Evolutionary conservation across 1,140 invertebrate species (phyloP).

Genomic region (Anastrepha obliqua): DNA sequence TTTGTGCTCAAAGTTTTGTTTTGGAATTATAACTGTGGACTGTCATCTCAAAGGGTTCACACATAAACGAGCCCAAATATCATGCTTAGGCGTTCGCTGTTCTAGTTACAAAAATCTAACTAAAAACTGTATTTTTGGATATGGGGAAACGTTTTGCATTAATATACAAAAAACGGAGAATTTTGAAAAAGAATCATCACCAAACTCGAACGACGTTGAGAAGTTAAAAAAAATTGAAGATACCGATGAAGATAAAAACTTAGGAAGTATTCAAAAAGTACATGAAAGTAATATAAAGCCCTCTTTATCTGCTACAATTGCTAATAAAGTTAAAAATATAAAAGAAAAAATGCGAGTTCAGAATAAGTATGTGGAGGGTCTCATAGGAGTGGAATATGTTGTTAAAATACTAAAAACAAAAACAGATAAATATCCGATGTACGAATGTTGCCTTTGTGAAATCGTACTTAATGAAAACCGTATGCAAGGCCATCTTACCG

Average conservation of each 20-base stretch:
- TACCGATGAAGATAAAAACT: not conserved
- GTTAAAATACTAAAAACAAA: conserved; percentile 52
- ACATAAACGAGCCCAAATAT: conserved; percentile 43
- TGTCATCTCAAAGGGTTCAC: conserved; percentile 24
- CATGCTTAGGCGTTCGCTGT: not conserved
- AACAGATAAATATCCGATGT: conserved; percentile 51
- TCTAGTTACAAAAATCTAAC: not conserved
- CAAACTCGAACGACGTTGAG: not conserved
- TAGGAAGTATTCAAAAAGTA: not conserved
- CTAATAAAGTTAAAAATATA: conserved; percentile 17
- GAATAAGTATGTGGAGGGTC: conserved; percentile 12
- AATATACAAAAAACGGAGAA: not conserved
- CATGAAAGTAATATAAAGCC: not conserved
- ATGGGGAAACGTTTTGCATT: conserved; percentile 13
- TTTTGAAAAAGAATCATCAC: no score
- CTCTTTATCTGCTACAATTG: not conserved
- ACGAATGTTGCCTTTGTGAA: conserved; percentile 58
- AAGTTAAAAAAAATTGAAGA: not conserved
- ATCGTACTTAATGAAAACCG: conserved; percentile 7
- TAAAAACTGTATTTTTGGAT: conserved; percentile 37
- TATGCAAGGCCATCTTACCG: conserved; percentile 56
- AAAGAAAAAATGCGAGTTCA: not conserved
- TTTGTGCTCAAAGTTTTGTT: conserved; percentile 40
- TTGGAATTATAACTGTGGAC: conserved; percentile 32
- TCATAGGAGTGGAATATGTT: conserved; percentile 58